Evolutionary conservation across 2,113 vertebrate genomes (phyloP).

Genomic region (Apodemus speciosus): DNA sequence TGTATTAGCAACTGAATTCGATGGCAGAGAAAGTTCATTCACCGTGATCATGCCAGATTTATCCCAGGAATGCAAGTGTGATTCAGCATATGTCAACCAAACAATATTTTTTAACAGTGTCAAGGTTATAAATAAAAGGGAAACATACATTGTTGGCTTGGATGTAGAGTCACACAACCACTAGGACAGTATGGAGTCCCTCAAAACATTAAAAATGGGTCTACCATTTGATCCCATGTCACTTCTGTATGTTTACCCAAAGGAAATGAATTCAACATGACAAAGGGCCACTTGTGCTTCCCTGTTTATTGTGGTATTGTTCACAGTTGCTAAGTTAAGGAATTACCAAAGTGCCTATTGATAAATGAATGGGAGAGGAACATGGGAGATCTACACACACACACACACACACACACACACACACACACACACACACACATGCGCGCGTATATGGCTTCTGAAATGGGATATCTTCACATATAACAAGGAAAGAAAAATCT

Average conservation of each 20-base stretch:
- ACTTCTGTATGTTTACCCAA: background rate
- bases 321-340: background rate
- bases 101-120: too few relatives aligned
- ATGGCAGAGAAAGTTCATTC: background rate
- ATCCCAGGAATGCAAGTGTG: background rate
- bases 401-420: too few relatives aligned
- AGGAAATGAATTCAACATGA: background rate
- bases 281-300: background rate
- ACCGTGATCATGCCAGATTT: background rate
- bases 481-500: background rate
- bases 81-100: background rate
- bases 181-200: background rate
- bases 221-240: background rate
- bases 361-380: background rate
- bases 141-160: background rate
- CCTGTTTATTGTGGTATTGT: background rate
- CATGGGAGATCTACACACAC: too few relatives aligned
- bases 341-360: background rate
- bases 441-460: too few relatives aligned
- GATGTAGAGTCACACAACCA: background rate
- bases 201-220: background rate
- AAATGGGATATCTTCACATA: background rate
- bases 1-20: background rate
- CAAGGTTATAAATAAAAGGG: background rate
- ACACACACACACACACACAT: too few relatives aligned